Evolutionary conservation across 2,888 invertebrate species (phyloP).

Genomic region (Coenonympha glycerion): DNA sequence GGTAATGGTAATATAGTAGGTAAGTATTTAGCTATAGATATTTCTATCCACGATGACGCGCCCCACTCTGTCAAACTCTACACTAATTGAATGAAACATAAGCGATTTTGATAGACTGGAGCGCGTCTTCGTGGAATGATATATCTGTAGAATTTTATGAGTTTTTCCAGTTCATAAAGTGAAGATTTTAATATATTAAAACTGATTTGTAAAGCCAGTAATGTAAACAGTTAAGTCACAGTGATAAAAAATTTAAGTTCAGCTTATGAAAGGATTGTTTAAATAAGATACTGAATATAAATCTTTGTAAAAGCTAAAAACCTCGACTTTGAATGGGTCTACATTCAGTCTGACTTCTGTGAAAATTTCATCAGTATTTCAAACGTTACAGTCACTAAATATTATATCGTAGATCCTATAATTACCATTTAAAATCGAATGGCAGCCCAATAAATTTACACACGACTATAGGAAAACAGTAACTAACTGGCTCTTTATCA

Average conservation of each 20-base stretch:
- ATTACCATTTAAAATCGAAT: constrained; percentile 22
- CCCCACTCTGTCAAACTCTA: too few species aligned
- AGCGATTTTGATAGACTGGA: too few species aligned
- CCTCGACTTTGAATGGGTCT: neutral
- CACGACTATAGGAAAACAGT: constrained; percentile 21
- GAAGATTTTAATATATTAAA: neutral
- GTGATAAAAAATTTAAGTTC: neutral
- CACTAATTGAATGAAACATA: too few species aligned
- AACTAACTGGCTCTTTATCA: constrained; percentile 29
- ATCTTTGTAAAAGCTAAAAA: neutral
- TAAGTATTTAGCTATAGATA: too few species aligned
- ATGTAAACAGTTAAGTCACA: neutral
- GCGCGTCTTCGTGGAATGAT: too few species aligned
- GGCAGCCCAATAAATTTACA: constrained; percentile 13
- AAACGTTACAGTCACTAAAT: constrained; percentile 4
- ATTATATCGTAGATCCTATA: constrained; percentile 13
- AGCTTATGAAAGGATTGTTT: neutral
- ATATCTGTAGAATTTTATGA: too few species aligned
- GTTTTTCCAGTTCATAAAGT: neutral
- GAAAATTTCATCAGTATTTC: neutral
- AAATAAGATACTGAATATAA: neutral
- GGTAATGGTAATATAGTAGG: too few species aligned
- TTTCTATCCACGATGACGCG: too few species aligned
- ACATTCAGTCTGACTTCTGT: neutral
- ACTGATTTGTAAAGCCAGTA: neutral